These are phyloP conservation scores for Limnothrissa miodon DNA, from an alignment of 2,113 vertebrate genomes.

Conservation along the genomic window DNA sequence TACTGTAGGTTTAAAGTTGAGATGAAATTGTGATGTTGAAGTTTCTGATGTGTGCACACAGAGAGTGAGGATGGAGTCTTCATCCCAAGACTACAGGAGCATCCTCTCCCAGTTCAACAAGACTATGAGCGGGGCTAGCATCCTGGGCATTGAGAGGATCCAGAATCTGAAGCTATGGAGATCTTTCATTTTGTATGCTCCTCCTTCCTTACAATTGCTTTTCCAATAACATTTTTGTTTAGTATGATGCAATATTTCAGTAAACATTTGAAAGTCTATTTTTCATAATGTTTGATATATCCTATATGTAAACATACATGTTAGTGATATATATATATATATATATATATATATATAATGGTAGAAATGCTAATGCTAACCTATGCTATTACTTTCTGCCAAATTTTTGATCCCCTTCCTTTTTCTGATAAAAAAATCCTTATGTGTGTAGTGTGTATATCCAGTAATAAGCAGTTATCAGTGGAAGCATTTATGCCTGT, in stretches of 20 bases:
- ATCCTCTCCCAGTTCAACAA: not conserved
- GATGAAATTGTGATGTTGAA: too few relatives aligned
- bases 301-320: too few relatives aligned
- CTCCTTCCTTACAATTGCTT: not conserved
- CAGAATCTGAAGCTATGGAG: constrained; percentile 5
- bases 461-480: not conserved
- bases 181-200: not conserved
- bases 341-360: too few relatives aligned
- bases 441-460: too few relatives aligned
- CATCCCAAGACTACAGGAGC: not conserved
- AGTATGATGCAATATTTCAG: not conserved
- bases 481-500: not conserved
- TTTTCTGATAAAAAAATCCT: too few relatives aligned
- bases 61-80: not conserved
- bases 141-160: not conserved
- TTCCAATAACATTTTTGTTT: not conserved
- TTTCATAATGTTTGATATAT: not conserved
- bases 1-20: not conserved
- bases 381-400: too few relatives aligned
- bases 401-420: too few relatives aligned
- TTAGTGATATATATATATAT: too few relatives aligned
- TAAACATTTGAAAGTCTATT: not conserved
- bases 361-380: too few relatives aligned
- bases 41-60: not conserved
- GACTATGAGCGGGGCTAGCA: not conserved